A percentile compares a stretch with the other conserved stretches of the same genome.
Conservation (phyloP, 2,888 invertebrate genomes). For the Drosophila anomelani region DNA sequence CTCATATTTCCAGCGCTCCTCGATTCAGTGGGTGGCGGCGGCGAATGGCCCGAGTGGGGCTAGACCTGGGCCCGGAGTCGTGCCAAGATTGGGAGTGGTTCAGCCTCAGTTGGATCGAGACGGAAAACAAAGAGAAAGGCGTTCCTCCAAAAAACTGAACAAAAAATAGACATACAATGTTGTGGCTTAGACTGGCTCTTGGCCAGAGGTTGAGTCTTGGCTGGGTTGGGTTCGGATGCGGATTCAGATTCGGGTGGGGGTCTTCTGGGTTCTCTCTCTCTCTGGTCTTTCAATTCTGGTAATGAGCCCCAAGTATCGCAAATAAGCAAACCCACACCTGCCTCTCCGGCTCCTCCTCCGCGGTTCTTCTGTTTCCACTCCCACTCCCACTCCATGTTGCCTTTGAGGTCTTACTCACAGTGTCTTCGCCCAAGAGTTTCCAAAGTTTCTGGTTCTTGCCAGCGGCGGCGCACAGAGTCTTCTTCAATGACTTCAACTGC, state of each 20-base stretch:
- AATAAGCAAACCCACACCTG: conserved; percentile 39
- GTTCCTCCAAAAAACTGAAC: conserved; percentile 50
- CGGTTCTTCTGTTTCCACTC: conserved; percentile 13
- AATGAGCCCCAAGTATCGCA: conserved; percentile 44
- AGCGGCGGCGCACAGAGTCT: conserved; percentile 8
- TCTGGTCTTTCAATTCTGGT: conserved; percentile 28
- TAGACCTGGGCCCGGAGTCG: conserved; percentile 56
- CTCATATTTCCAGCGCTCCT: conserved; percentile 49
- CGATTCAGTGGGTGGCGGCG: conserved; percentile 37
- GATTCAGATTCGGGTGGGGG: conserved; percentile 1
- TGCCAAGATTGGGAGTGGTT: conserved; percentile 80
- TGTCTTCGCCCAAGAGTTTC: conserved; percentile 4
- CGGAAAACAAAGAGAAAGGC: conserved; percentile 73
- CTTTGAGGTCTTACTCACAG: conserved; percentile 31
- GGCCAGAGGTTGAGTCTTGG: conserved; percentile 19
- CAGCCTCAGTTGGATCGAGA: conserved; percentile 14
- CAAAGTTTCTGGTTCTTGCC: conserved; percentile 24
- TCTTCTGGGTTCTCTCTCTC: conserved; percentile 24
- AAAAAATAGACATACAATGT: conserved; percentile 32
- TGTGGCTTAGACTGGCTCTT: conserved; percentile 17
- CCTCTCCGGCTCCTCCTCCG: conserved; percentile 21
- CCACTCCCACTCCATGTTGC: conserved; percentile 14
- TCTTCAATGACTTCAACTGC: conserved; percentile 17
- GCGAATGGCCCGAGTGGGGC: conserved; percentile 12
- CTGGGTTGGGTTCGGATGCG: conserved; percentile 31